These are phyloP conservation scores for Hydrocynus forskahlii DNA, from an alignment of 2,797 vertebrate genomes.

Conservation along the genomic window DNA sequence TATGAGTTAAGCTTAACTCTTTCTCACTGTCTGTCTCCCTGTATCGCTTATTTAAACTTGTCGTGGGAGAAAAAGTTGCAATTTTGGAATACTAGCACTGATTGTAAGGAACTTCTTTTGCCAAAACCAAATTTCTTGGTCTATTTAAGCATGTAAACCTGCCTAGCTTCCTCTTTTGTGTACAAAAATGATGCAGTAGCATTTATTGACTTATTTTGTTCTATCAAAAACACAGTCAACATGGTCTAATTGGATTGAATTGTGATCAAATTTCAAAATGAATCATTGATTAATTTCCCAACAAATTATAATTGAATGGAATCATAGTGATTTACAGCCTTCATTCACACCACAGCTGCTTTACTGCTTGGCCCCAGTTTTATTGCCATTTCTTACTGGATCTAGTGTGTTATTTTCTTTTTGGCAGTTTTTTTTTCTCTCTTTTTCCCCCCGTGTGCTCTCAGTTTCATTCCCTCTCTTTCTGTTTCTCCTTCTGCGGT, in stretches of 20 bases:
- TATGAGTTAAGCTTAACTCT: slow-evolving; percentile 63
- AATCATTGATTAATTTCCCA: neutral
- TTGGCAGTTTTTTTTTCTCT: slow-evolving; percentile 5
- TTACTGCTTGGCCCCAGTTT: neutral
- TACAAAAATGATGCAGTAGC: too few relatives aligned
- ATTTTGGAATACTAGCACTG: neutral
- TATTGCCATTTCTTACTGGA: neutral
- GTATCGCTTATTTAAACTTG: neutral
- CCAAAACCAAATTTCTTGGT: neutral
- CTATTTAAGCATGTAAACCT: neutral
- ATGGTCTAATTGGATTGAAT: neutral
- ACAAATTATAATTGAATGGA: neutral
- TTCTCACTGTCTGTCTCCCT: slow-evolving; percentile 16
- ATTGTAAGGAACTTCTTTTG: neutral
- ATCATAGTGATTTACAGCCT: neutral
- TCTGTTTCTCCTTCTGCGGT: slow-evolving; percentile 8
- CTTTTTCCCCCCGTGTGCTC: slow-evolving; percentile 9
- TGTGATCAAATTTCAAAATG: neutral
- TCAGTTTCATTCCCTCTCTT: slow-evolving; percentile 29
- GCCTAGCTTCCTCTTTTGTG: too few relatives aligned
- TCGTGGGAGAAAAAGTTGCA: neutral
- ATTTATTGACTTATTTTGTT: too few relatives aligned
- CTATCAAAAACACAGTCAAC: too few relatives aligned
- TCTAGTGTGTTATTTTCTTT: slow-evolving; percentile 2
- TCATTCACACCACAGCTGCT: slow-evolving; percentile 17